Conservation (phyloP, 2,888 invertebrate species). For the Choristoneura rosaceana region DNA sequence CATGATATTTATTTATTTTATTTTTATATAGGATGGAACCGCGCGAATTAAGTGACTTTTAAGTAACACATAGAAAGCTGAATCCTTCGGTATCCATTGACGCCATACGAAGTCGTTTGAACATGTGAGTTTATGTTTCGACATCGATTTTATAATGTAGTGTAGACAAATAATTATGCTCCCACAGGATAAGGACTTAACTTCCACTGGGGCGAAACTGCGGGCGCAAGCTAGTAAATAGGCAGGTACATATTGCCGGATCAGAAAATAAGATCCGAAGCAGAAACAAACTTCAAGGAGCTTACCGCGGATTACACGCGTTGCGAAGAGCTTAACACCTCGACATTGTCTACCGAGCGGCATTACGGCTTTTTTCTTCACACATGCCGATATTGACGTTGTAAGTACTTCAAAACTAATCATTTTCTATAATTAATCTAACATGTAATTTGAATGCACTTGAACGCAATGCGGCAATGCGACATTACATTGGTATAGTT, state of each 20-base stretch:
- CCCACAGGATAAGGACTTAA: too few species aligned
- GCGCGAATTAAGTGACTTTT: too few species aligned
- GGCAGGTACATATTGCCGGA: constrained; percentile 1
- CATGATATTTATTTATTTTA: too few species aligned
- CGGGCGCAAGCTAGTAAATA: background rate
- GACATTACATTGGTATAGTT: background rate
- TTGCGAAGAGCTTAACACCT: constrained; percentile 18
- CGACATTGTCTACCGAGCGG: background rate
- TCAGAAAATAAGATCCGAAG: background rate
- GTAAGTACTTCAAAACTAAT: background rate
- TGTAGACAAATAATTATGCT: too few species aligned
- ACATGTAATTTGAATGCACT: background rate
- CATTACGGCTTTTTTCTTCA: background rate
- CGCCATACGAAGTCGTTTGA: too few species aligned
- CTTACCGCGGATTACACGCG: constrained; percentile 28
- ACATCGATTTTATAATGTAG: too few species aligned
- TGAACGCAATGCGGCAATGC: background rate
- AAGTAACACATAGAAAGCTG: too few species aligned
- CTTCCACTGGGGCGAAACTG: too few species aligned
- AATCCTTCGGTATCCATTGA: too few species aligned
- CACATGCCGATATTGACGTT: background rate
- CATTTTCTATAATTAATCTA: background rate
- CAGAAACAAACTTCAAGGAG: constrained; percentile 15
- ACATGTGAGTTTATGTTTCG: too few species aligned
- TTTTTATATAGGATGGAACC: too few species aligned